Base-by-base conservation (phyloP, 2,113 vertebrate genomes). In the Malurus elegans region DNA sequence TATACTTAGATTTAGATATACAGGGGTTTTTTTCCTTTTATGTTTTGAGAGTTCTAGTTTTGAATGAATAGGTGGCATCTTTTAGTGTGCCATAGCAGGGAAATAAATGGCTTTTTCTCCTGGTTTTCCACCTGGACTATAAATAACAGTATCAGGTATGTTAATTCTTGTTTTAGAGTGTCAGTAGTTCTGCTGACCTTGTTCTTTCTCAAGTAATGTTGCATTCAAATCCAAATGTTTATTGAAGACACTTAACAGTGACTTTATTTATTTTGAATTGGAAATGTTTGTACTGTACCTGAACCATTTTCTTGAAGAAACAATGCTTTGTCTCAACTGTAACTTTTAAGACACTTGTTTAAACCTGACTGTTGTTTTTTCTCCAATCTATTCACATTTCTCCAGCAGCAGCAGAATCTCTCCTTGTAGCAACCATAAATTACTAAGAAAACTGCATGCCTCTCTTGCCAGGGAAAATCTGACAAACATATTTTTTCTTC, bases 401-500 rank as follows among this genome's bases (percentile, higher is more conserved):
- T 95, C 48, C 96, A 97, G 92, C 96, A 97, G 97, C 97, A 93
- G 97, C 83, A 96, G 97, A 96, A 94, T 96, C 91, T 96, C 97
- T 96, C 95, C 72, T 94, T 96, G 80, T 84, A 93, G 66, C 95
- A 84, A 94, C 96, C 96, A 19, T 97, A 96, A 97, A 47, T 97
- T 88, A 61, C 92, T 96, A 73, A 98, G 93, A 96, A 86, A 91
- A 85, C 84, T 79, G 29, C 53, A 58, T 82, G 75, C 23, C 6
- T 90, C 90, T 51, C 19, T 80, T 62, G 71, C 32, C 85, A 56
- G 90, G 88, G 42, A 83, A 95, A 88, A 90, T 80, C 97, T 98
- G 80, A 97, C 88, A 92, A 95, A 96, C 94, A 92, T 88, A 90
- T 97, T 98, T 97, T 98, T 97, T 98, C 96, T 97, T 96, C 67